Conservation (phyloP, 2,113 vertebrate genomes). For the Cyphomyrus plagiostoma region DNA sequence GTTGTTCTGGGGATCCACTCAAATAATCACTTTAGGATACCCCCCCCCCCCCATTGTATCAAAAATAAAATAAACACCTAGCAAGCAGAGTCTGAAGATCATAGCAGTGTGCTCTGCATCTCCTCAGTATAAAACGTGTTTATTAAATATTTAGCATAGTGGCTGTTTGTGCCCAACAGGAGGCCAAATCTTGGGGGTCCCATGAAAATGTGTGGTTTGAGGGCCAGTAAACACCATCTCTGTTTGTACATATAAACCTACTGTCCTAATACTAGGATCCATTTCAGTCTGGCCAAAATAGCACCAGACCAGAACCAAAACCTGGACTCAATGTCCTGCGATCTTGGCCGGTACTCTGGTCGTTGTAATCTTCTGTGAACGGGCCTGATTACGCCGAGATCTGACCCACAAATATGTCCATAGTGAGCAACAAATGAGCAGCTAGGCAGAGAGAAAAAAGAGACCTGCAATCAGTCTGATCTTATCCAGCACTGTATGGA, state of each 20-base stretch:
- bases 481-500: constrained; percentile 32
- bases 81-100: background rate
- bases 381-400: background rate
- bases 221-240: background rate
- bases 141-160: background rate
- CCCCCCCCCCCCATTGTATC: background rate
- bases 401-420: constrained; percentile 5
- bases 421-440: constrained; percentile 13
- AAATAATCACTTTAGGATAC: background rate
- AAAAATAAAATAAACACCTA: background rate
- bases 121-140: background rate
- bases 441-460: background rate
- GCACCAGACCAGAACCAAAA: background rate
- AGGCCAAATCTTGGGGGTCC: background rate
- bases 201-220: background rate
- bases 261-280: background rate
- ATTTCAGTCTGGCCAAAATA: background rate
- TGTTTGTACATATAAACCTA: background rate
- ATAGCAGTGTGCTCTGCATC: background rate
- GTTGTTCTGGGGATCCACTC: background rate
- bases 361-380: background rate
- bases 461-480: background rate
- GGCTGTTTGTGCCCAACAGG: background rate
- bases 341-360: background rate
- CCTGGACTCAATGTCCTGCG: background rate